Evolutionary conservation across 1,140 invertebrate species (phyloP).

Genomic region (Sitophilus oryzae): DNA sequence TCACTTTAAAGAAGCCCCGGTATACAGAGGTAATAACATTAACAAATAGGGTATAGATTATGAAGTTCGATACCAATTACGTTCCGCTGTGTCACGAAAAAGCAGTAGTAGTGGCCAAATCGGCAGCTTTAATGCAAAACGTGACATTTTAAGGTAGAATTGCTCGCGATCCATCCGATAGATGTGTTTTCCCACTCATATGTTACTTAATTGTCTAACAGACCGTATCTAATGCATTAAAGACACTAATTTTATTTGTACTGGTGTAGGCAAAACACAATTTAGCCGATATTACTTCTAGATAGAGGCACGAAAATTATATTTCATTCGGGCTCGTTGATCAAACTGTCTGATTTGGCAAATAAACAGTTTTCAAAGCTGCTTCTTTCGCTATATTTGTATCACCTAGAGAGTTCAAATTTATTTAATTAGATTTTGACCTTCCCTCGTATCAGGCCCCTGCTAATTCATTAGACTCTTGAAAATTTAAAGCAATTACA

Average conservation of each 20-base stretch:
- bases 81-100: conserved; percentile 24
- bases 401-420: too few relatives aligned
- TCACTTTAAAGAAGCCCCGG: too few relatives aligned
- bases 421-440: not conserved
- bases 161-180: conserved; percentile 12
- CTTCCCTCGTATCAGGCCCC: not conserved
- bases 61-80: conserved; percentile 14
- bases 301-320: not conserved
- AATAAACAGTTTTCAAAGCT: not conserved
- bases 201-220: conserved; percentile 15
- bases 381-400: too few relatives aligned
- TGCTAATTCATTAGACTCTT: not conserved
- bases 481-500: not conserved
- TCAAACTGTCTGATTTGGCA: not conserved
- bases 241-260: conserved; percentile 3
- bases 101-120: conserved; percentile 22
- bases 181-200: conserved; percentile 14
- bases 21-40: not conserved
- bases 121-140: conserved; percentile 14
- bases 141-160: conserved; percentile 18
- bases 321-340: too few relatives aligned
- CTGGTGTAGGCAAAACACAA: not conserved
- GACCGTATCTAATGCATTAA: not conserved
- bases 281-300: not conserved
- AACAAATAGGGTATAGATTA: conserved; percentile 1